Evolutionary conservation across 2,797 vertebrate genomes (phyloP).

Genomic region (Anguilla marmorata): DNA sequence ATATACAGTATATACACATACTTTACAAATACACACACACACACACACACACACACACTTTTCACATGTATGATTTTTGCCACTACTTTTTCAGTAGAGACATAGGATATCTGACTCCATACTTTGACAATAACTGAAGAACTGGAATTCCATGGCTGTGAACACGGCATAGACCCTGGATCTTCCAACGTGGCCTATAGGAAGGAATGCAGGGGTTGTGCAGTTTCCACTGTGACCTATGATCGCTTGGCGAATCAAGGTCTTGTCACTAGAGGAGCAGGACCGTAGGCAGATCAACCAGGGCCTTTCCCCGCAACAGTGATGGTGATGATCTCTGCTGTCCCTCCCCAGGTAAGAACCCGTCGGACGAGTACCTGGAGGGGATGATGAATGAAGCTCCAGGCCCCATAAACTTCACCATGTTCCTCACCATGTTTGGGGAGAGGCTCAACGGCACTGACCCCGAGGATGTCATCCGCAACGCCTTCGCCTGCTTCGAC

Average conservation of each 20-base stretch:
- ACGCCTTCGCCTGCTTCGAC: slow-evolving; percentile 96
- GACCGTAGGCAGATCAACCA: too few species aligned
- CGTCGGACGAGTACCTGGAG: slow-evolving; percentile 94
- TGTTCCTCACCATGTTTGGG: slow-evolving; percentile 99
- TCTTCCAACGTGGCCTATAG: background rate
- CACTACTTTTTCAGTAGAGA: too few species aligned
- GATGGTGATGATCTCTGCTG: background rate
- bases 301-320: too few species aligned
- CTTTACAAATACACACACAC: too few species aligned
- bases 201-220: background rate
- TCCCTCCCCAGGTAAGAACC: slow-evolving; percentile 86
- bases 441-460: slow-evolving; percentile 96
- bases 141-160: too few species aligned
- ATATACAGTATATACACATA: too few species aligned
- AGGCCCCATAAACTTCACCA: slow-evolving; percentile 98
- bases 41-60: too few species aligned
- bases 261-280: background rate
- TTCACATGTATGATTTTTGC: too few species aligned
- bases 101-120: too few species aligned
- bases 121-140: too few species aligned
- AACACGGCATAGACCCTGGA: too few species aligned
- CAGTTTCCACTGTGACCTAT: background rate
- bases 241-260: background rate
- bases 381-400: slow-evolving; percentile 99
- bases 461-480: slow-evolving; percentile 96